phyloP scores from a whole-genome alignment of 2,888 invertebrate genomes.

The Adelphocoris suturalis region DNA sequence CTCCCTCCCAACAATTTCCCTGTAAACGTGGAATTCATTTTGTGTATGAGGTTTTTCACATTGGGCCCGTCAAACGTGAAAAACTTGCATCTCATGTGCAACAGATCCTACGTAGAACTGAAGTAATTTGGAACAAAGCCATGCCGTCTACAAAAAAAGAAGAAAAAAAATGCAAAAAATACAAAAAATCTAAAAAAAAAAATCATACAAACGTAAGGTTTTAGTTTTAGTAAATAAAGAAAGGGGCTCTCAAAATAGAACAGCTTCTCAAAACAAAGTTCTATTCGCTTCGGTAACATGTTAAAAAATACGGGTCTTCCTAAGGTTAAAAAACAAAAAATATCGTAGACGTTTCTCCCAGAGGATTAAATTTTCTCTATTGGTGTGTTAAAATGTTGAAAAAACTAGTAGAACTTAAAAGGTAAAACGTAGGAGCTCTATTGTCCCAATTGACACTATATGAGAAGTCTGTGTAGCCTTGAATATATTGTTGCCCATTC shows the following conservation, averaged over 20 bases:
- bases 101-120: neutral
- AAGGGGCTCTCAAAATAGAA: constrained; percentile 45
- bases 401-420: neutral
- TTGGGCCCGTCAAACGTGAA: too few species aligned
- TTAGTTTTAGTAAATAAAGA: constrained; percentile 33
- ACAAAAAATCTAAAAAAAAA: neutral
- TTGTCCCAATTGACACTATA: constrained; percentile 42
- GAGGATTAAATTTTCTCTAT: constrained; percentile 46
- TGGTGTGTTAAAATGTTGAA: constrained; percentile 62
- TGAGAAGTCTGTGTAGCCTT: constrained; percentile 49
- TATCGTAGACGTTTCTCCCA: constrained; percentile 63
- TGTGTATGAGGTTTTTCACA: too few species aligned
- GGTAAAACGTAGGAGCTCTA: constrained; percentile 21
- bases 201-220: constrained; percentile 21
- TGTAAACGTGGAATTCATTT: too few species aligned
- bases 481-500: constrained; percentile 13
- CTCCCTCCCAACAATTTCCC: too few species aligned
- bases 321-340: constrained; percentile 54
- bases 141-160: constrained; percentile 1
- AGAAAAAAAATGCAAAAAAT: constrained; percentile 10
- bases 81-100: too few species aligned
- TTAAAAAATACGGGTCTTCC: constrained; percentile 74
- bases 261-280: constrained; percentile 59
- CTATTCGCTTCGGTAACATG: constrained; percentile 63
- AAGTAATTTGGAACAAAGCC: neutral